These are phyloP conservation scores for Helicoverpa armigera DNA, from an alignment of 1,140 invertebrate species.

Conservation along the genomic window DNA sequence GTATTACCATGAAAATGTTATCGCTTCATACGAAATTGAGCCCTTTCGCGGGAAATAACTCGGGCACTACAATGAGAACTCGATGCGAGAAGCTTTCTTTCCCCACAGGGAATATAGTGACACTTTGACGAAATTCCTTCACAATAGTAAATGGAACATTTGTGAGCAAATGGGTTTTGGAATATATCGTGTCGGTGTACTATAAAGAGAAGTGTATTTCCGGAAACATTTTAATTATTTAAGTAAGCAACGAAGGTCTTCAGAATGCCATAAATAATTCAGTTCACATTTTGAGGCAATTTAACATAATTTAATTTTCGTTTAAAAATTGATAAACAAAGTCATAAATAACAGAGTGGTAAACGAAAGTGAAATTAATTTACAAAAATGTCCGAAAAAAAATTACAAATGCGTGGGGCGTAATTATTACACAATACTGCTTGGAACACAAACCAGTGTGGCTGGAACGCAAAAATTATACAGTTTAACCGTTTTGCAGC, in stretches of 20 bases:
- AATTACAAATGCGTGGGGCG: slow-evolving; percentile 36
- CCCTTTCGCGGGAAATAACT: slow-evolving; percentile 65
- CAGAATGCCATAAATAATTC: neutral
- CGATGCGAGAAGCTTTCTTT: slow-evolving; percentile 54
- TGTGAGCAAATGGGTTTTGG: neutral
- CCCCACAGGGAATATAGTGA: slow-evolving; percentile 52
- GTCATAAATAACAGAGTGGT: slow-evolving; percentile 1
- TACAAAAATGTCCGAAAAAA: slow-evolving; percentile 21
- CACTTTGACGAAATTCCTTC: slow-evolving; percentile 43
- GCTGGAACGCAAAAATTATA: slow-evolving; percentile 58
- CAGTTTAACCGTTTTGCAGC: slow-evolving; percentile 51
- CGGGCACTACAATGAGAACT: slow-evolving; percentile 62
- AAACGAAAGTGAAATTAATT: slow-evolving; percentile 10
- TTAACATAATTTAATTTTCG: neutral
- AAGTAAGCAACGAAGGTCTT: no score
- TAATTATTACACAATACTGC: slow-evolving; percentile 51
- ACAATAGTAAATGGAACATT: neutral
- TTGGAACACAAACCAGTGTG: slow-evolving; percentile 44
- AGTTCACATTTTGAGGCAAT: neutral
- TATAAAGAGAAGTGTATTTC: no score
- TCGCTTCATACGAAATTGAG: slow-evolving; percentile 70
- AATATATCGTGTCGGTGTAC: neutral
- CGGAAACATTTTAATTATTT: no score
- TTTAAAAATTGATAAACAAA: slow-evolving; percentile 13
- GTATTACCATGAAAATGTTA: slow-evolving; percentile 71